Evolutionary conservation across 2,888 invertebrate species (phyloP).

Genomic region (Apamea monoglypha): DNA sequence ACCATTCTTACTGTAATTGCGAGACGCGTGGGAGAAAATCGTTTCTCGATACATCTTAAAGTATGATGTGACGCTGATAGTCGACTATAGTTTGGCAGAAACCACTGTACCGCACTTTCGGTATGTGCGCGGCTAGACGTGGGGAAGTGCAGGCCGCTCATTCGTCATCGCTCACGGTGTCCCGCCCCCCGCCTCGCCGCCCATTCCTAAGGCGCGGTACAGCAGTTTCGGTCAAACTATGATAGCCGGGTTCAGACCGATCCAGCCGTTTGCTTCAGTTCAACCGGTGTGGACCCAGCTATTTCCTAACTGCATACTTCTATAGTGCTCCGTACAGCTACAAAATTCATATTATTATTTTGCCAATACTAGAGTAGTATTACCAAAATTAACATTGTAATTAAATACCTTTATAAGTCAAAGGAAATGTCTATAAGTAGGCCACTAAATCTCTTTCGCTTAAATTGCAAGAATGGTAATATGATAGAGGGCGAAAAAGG

Average conservation of each 20-base stretch:
- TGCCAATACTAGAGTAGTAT: conserved; percentile 21
- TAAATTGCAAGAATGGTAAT: not conserved
- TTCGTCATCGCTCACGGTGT: no score
- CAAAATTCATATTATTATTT: not conserved
- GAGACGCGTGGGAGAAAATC: not conserved
- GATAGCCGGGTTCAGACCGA: not conserved
- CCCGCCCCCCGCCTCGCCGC: no score
- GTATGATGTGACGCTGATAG: not conserved
- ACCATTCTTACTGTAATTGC: not conserved
- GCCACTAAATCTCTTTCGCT: not conserved
- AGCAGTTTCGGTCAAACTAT: no score
- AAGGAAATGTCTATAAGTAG: conserved; percentile 12
- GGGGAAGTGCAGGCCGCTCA: no score
- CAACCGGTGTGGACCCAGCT: not conserved
- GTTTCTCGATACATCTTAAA: not conserved
- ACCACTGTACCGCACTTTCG: no score
- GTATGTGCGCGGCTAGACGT: no score
- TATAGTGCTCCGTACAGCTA: conserved; percentile 9
- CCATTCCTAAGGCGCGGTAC: no score
- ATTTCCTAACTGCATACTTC: not conserved
- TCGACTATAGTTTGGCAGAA: no score
- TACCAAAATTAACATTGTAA: conserved; percentile 12
- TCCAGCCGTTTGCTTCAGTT: not conserved
- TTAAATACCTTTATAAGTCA: conserved; percentile 1
- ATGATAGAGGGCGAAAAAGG: not conserved